Percentiles rank a stretch among this genome's conserved stretches.
Conservation (phyloP, 2,888 invertebrate genomes). For the Axea sp. region DNA sequence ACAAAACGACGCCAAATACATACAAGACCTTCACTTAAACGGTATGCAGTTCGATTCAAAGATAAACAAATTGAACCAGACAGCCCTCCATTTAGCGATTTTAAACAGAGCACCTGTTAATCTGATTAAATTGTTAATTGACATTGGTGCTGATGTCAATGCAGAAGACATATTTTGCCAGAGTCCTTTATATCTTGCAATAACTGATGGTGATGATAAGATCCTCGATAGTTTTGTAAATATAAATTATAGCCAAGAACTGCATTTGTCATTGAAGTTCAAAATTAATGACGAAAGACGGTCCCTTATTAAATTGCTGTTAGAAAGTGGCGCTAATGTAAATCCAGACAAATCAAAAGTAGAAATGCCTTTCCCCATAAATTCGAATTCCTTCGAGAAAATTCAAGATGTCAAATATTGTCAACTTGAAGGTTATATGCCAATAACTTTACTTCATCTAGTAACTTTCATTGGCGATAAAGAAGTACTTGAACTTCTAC, state of each 20-base stretch:
- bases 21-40: slow-evolving; percentile 14
- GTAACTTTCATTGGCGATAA: slow-evolving; percentile 22
- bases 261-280: not conserved
- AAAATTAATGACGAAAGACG: not conserved
- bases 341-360: slow-evolving; percentile 12
- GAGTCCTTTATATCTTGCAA: slow-evolving; percentile 33
- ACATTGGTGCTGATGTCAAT: slow-evolving; percentile 13
- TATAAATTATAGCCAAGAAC: slow-evolving; percentile 10
- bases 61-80: slow-evolving; percentile 20
- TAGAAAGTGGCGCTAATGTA: slow-evolving; percentile 22
- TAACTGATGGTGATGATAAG: slow-evolving; percentile 21
- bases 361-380: not conserved
- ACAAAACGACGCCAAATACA: not conserved
- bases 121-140: slow-evolving; percentile 12
- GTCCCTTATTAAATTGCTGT: slow-evolving; percentile 4
- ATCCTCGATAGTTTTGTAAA: slow-evolving; percentile 26
- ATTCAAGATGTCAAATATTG: not conserved
- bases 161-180: slow-evolving; percentile 35
- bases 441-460: slow-evolving; percentile 29
- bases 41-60: slow-evolving; percentile 12
- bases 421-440: slow-evolving; percentile 21
- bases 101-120: slow-evolving; percentile 2
- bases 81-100: slow-evolving; percentile 18
- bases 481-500: slow-evolving; percentile 1
- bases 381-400: not conserved